phyloP scores from a whole-genome alignment of 1,140 invertebrate species.

The Drusus annulatus region DNA sequence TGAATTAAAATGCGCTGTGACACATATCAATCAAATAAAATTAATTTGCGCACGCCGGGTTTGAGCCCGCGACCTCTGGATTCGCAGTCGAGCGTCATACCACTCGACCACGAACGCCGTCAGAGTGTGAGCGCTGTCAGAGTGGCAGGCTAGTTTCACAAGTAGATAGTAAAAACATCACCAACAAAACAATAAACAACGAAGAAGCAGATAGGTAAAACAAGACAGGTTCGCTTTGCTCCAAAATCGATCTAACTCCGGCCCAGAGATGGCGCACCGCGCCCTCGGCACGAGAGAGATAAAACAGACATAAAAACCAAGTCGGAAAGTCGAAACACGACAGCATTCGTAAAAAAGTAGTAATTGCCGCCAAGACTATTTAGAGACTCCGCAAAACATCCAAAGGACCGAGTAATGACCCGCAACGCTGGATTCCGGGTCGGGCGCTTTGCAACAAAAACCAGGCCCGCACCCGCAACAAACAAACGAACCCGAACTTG shows the following conservation, averaged over 20 bases:
- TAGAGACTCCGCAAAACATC: conserved; percentile 3
- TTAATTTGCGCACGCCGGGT: no score
- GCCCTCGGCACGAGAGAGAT: neutral
- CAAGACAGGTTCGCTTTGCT: no score
- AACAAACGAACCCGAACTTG: no score
- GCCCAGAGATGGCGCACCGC: neutral
- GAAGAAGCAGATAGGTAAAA: neutral
- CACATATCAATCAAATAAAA: no score
- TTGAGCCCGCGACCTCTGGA: no score
- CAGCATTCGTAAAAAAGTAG: neutral
- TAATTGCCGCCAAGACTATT: conserved; percentile 3
- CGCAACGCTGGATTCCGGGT: conserved; percentile 6
- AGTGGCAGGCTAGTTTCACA: no score
- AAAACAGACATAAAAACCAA: neutral
- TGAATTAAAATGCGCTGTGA: no score
- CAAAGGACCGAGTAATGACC: conserved; percentile 6
- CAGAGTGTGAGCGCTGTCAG: no score
- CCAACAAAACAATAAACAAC: no score
- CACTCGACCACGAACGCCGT: no score
- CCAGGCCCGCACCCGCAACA: neutral
- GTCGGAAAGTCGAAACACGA: neutral
- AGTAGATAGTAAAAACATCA: no score
- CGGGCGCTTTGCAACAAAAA: neutral
- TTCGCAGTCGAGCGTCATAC: no score
- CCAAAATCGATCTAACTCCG: neutral